Evolutionary conservation across 2,113 vertebrate species (phyloP), one percentile per base, ranked within the genome.

Genomic region (Indri indri): DNA sequence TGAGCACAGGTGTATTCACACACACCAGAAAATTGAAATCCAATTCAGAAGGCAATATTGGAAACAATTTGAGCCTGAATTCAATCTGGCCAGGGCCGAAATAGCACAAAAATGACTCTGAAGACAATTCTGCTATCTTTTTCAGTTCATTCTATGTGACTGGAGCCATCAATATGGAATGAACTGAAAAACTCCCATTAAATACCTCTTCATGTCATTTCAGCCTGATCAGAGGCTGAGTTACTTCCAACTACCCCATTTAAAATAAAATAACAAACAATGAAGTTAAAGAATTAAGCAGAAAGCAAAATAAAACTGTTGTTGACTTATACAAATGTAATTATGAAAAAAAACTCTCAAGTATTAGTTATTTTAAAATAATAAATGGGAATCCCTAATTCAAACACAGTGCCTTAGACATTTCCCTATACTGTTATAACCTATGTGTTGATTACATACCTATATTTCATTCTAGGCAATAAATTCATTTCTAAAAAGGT

Each of bases 11-110:
- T 98, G 45, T 92, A 92, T 85, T 97, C 89, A 96, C 76, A 97
- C 63, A 95, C n/a, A 96, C 27, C 71, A 97, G 94, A 97, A 99
- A 98, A 98, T 88, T 98, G 96, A 97, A 98, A 98, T 97, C 45
- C 94, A 97, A 88, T 98, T 98, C 98, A 95, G 97, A 96, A 98
- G 47, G 87, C 77, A 98, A 94, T 98, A 97, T 96, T 98, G 68
- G 96, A 98, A 98, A 96, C 22, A 96, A 97, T 97, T 95, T 98
- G 90, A 98, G 73, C 57, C 91, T 66, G 45, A 87, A 98, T 94
- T 91, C 97, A 97, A 96, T 97, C 93, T 50, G 96, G 32, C n/a
- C 90, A 77, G 80, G 6, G 70, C 89, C 97, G 96, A 98, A 98
- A 98, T 94, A 97, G 91, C 95, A 97, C 52, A 88, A 23, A 97